phyloP scores from a whole-genome alignment of 2,888 invertebrate species.

The Apeira syringaria region DNA sequence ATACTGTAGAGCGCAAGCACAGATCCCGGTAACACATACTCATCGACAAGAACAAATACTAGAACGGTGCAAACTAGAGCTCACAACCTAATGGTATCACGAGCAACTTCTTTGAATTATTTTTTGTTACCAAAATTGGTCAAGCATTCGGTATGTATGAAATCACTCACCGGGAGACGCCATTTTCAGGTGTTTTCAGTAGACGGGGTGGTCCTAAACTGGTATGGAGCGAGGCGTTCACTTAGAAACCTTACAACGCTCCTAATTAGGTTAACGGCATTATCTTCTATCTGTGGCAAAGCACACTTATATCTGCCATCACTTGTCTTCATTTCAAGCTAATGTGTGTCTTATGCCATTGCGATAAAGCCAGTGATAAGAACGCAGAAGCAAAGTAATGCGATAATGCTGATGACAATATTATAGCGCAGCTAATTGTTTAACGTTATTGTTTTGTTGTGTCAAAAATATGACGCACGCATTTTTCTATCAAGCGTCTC shows the following conservation, averaged over 20 bases:
- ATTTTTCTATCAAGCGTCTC: too few species aligned
- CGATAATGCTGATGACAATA: conserved; percentile 20
- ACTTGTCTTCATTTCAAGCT: not conserved
- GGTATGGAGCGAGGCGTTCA: conserved; percentile 2
- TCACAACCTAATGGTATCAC: too few species aligned
- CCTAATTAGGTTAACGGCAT: conserved; percentile 32
- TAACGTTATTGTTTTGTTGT: conserved; percentile 14
- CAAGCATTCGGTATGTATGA: too few species aligned
- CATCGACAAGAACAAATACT: too few species aligned
- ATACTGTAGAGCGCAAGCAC: too few species aligned
- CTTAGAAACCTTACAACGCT: conserved; percentile 26
- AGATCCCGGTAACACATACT: too few species aligned
- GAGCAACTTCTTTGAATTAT: too few species aligned
- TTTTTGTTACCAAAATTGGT: too few species aligned
- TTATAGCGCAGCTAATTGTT: conserved; percentile 21
- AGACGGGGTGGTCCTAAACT: conserved; percentile 5
- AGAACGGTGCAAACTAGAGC: too few species aligned
- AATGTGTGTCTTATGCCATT: conserved; percentile 6
- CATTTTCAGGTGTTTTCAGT: conserved; percentile 19
- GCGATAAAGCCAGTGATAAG: conserved; percentile 7
- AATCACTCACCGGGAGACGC: conserved; percentile 9
- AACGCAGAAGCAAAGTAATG: not conserved
- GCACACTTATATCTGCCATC: conserved; percentile 9
- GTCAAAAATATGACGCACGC: not conserved
- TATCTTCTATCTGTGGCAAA: conserved; percentile 22